Conservation (phyloP, 2,888 invertebrate species). For the Himalopsyche tibetana region DNA sequence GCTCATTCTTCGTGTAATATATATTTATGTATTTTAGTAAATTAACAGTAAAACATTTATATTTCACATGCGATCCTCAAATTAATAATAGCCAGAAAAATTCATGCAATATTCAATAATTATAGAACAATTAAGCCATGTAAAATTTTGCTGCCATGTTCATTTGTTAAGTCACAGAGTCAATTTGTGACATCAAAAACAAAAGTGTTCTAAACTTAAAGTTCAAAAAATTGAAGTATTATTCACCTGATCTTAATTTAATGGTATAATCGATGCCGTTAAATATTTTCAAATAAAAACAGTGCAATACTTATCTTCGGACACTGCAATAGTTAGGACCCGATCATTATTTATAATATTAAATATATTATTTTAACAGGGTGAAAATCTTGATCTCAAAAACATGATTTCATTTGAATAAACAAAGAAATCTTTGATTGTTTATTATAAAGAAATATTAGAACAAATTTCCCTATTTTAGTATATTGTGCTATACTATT, state of each 20-base stretch:
- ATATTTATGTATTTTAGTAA: no score
- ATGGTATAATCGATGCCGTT: no score
- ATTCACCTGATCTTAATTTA: no score
- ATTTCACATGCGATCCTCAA: no score
- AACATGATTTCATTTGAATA: slow-evolving; percentile 21
- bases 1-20: no score
- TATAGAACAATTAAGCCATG: no score
- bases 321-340: neutral
- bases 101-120: no score
- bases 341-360: slow-evolving; percentile 17
- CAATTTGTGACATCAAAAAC: neutral
- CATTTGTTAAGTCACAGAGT: neutral
- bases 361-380: slow-evolving; percentile 49
- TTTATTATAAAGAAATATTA: slow-evolving; percentile 23
- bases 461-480: slow-evolving; percentile 30
- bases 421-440: slow-evolving; percentile 8
- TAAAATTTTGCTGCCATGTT: neutral
- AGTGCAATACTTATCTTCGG: neutral
- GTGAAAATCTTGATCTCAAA: slow-evolving; percentile 55
- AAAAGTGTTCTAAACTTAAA: neutral
- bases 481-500: neutral
- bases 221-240: no score
- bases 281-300: no score
- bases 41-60: no score
- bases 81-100: no score